Evolutionary conservation across 2,113 vertebrate species (phyloP).

Genomic region (Oncorhynchus nerka): DNA sequence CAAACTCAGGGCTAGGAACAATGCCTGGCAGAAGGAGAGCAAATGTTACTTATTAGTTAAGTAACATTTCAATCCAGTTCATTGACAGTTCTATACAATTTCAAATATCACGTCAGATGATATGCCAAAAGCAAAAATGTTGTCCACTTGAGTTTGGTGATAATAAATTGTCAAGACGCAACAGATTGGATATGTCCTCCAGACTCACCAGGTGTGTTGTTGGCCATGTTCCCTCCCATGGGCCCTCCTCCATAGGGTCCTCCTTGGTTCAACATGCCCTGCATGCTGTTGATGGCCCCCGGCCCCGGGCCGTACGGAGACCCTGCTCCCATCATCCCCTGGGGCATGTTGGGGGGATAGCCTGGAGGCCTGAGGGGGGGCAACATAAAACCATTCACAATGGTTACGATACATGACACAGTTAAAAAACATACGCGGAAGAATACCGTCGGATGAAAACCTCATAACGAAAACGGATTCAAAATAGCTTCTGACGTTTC

Average conservation of each 20-base stretch:
- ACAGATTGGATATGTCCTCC: not conserved
- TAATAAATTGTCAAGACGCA: no score
- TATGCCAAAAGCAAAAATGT: no score
- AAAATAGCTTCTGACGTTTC: no score
- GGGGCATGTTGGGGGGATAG: slow-evolving; percentile 92
- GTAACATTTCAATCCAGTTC: no score
- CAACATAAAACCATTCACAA: not conserved
- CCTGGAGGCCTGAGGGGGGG: slow-evolving; percentile 82
- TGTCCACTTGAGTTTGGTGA: no score
- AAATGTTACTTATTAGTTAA: no score
- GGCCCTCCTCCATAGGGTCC: slow-evolving; percentile 78
- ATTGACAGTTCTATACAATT: no score
- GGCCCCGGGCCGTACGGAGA: slow-evolving; percentile 83
- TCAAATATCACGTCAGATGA: no score
- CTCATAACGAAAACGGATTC: no score
- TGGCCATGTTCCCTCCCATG: slow-evolving; percentile 87
- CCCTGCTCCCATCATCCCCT: slow-evolving; percentile 93
- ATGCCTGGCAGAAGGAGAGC: slow-evolving; percentile 76
- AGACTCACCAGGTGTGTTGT: slow-evolving; percentile 89
- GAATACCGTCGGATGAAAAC: no score
- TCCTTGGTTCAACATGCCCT: slow-evolving; percentile 96
- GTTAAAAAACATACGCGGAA: no score
- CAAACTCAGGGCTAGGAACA: slow-evolving; percentile 92
- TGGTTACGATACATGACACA: no score
- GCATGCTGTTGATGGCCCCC: slow-evolving; percentile 92